phyloP scores from a whole-genome alignment of 2,797 vertebrate genomes.

The Pygocentrus nattereri region DNA sequence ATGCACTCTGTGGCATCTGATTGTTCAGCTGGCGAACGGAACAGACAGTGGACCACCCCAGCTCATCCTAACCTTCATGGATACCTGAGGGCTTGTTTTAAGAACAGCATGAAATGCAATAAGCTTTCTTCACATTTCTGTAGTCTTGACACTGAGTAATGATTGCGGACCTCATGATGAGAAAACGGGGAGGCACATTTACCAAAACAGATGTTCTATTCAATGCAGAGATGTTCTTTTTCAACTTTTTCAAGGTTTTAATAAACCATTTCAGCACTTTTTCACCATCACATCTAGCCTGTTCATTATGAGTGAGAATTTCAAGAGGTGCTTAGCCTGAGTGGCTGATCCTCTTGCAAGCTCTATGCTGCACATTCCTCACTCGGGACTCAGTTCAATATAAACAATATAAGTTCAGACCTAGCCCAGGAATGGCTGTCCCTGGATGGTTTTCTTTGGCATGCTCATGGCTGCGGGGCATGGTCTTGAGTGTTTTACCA shows the following conservation, averaged over 20 bases:
- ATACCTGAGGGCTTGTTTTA: conserved; percentile 24
- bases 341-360: conserved; percentile 69
- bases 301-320: conserved; percentile 29
- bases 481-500: conserved; percentile 38
- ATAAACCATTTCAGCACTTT: conserved; percentile 22
- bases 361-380: conserved; percentile 72
- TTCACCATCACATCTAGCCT: neutral
- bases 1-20: conserved; percentile 32
- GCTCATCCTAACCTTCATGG: conserved; percentile 27
- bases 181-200: neutral
- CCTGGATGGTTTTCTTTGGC: conserved; percentile 72
- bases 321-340: conserved; percentile 60
- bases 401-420: conserved; percentile 71
- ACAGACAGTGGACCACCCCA: conserved; percentile 32
- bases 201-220: conserved; percentile 15
- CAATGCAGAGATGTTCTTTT: neutral
- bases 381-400: conserved; percentile 72
- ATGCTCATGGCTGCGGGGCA: conserved; percentile 44
- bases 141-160: neutral
- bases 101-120: conserved; percentile 24
- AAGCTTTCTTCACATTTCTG: conserved; percentile 8
- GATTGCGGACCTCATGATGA: neutral
- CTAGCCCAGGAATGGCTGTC: conserved; percentile 66
- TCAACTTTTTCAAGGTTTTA: neutral
- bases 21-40: conserved; percentile 30